Evolutionary conservation across 2,888 invertebrate species (phyloP).

Genomic region (Cybosia mesomella): DNA sequence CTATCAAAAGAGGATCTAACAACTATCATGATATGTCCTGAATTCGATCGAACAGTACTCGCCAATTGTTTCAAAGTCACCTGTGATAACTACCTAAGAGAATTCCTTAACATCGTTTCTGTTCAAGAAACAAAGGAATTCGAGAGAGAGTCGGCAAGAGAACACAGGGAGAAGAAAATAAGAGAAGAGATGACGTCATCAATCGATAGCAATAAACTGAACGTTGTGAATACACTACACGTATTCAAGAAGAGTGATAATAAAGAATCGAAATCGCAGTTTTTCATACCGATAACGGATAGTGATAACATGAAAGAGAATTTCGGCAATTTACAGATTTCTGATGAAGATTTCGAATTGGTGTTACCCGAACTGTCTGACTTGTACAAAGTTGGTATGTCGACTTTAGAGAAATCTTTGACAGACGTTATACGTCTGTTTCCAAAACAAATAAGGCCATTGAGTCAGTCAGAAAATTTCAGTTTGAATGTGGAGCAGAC

Average conservation of each 20-base stretch:
- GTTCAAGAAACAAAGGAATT: conserved; percentile 73
- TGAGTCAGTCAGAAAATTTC: conserved; percentile 83
- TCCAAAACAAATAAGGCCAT: conserved; percentile 80
- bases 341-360: conserved; percentile 75
- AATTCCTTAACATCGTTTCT: conserved; percentile 70
- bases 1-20: conserved; percentile 73
- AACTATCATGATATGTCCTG: conserved; percentile 79
- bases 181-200: conserved; percentile 75
- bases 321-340: conserved; percentile 76
- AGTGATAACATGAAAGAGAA: conserved; percentile 68
- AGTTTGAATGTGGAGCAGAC: conserved; percentile 77
- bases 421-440: conserved; percentile 75
- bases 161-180: conserved; percentile 64
- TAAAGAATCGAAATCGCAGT: conserved; percentile 82
- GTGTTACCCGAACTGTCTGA: conserved; percentile 73
- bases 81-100: conserved; percentile 80
- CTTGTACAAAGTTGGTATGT: conserved; percentile 67
- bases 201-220: conserved; percentile 79
- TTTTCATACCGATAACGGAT: conserved; percentile 80
- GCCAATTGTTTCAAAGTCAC: conserved; percentile 82
- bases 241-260: conserved; percentile 80
- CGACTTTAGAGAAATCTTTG: conserved; percentile 73
- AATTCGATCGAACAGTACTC: conserved; percentile 84
- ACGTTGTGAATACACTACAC: conserved; percentile 74
- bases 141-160: conserved; percentile 69